A percentile compares a stretch with the other conserved stretches of the same genome.
phyloP scores from a whole-genome alignment of 2,113 vertebrate species.

The Pollachius pollachius region DNA sequence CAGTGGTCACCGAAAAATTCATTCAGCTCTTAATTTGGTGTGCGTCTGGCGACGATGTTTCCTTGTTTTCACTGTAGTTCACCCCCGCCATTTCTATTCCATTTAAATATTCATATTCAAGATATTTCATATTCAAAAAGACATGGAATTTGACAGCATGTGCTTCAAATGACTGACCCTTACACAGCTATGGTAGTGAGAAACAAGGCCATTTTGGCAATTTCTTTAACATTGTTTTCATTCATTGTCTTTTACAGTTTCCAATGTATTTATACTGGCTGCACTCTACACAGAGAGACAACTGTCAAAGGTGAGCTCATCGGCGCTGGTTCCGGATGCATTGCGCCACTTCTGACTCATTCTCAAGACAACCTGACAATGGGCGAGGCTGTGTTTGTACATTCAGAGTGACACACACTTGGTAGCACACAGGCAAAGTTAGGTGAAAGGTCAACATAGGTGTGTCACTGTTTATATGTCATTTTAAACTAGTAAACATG shows the following conservation, averaged over 20 bases:
- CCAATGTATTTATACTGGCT: slow-evolving; percentile 78
- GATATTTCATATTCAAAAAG: too few relatives aligned
- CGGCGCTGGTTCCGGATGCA: slow-evolving; percentile 4
- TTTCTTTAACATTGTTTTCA: neutral
- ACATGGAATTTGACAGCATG: too few relatives aligned
- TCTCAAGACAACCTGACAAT: neutral
- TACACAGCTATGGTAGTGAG: too few relatives aligned
- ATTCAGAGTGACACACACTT: neutral
- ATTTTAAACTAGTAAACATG: neutral
- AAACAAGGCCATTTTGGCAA: neutral
- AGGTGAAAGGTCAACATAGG: neutral
- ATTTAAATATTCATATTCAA: too few relatives aligned
- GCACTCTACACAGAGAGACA: slow-evolving; percentile 81
- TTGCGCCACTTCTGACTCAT: neutral
- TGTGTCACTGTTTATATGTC: neutral
- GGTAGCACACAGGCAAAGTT: neutral
- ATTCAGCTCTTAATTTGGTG: neutral
- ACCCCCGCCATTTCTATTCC: too few relatives aligned
- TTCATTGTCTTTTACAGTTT: slow-evolving; percentile 68
- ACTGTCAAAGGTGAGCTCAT: slow-evolving; percentile 78
- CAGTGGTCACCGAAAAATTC: neutral
- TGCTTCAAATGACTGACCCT: too few relatives aligned
- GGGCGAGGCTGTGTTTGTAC: slow-evolving; percentile 8
- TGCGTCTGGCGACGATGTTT: too few relatives aligned
- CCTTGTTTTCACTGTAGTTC: too few relatives aligned